Conservation (phyloP, 2,888 invertebrate genomes). For the Alloplasta piceator region DNA sequence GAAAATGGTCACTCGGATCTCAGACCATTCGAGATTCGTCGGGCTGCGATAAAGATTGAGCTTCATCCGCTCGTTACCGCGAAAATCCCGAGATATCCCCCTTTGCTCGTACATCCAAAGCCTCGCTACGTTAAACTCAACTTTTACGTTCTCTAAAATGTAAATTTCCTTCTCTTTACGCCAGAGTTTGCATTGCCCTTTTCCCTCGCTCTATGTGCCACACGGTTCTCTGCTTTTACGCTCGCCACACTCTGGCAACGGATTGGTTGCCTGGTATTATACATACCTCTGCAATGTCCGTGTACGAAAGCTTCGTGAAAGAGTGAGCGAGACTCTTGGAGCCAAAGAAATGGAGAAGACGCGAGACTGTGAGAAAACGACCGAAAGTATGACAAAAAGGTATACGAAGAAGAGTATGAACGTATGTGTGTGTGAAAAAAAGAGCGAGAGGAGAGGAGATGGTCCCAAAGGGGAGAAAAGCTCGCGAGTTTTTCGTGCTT, state of each 20-base stretch:
- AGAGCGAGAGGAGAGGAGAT: slow-evolving; percentile 26
- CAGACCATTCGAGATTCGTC: slow-evolving; percentile 44
- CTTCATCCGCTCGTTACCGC: neutral
- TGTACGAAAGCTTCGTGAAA: neutral
- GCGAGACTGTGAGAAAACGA: slow-evolving; percentile 38
- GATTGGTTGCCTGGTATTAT: slow-evolving; percentile 25
- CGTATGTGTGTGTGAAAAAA: slow-evolving; percentile 12
- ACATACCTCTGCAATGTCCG: slow-evolving; percentile 1
- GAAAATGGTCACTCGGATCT: too few species aligned
- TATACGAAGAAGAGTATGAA: neutral
- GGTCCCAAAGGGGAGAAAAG: slow-evolving; percentile 32
- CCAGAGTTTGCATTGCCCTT: slow-evolving; percentile 29
- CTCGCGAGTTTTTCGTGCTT: slow-evolving; percentile 37
- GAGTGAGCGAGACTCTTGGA: slow-evolving; percentile 11
- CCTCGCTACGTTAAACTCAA: slow-evolving; percentile 55
- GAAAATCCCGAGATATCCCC: neutral
- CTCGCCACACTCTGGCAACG: slow-evolving; percentile 4
- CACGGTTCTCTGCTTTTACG: slow-evolving; percentile 10
- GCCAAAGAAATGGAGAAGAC: slow-evolving; percentile 50
- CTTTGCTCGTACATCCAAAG: slow-evolving; percentile 9
- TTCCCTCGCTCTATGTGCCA: neutral
- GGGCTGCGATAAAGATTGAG: slow-evolving; percentile 1
- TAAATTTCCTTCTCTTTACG: slow-evolving; percentile 70
- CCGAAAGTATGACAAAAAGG: slow-evolving; percentile 1
- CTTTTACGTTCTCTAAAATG: slow-evolving; percentile 71